Evolutionary conservation across 2,888 invertebrate species (phyloP).

Genomic region (Campaea margaritaria): DNA sequence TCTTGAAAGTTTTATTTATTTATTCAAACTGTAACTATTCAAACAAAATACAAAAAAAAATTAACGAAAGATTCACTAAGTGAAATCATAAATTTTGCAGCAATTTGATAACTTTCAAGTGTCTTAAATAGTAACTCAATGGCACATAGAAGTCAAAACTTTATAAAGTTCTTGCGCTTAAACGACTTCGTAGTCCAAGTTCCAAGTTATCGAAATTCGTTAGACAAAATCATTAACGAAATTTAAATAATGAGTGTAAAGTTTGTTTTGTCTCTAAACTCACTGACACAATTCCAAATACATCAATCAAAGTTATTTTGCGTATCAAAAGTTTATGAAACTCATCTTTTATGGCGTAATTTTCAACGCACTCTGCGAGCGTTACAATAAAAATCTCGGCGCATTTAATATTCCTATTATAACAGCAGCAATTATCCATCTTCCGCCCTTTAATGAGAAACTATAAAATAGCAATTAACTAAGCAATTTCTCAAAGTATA

Average conservation of each 20-base stretch:
- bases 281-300: not conserved
- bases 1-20: too few relatives aligned
- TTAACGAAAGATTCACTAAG: not conserved
- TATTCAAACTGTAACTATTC: too few relatives aligned
- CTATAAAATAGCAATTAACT: constrained; percentile 59
- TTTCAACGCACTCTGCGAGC: constrained; percentile 26
- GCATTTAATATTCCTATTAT: constrained; percentile 42
- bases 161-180: constrained; percentile 33
- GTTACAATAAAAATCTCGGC: constrained; percentile 40
- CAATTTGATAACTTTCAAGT: constrained; percentile 22
- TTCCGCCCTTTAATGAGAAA: constrained; percentile 56
- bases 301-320: not conserved
- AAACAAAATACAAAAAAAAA: too few relatives aligned
- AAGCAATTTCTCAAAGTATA: constrained; percentile 51
- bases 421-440: constrained; percentile 48
- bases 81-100: not conserved
- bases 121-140: constrained; percentile 39
- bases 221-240: constrained; percentile 36
- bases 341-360: constrained; percentile 20
- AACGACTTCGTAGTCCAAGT: constrained; percentile 32
- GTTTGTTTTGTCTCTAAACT: constrained; percentile 1
- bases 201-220: constrained; percentile 35
- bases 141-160: constrained; percentile 33
- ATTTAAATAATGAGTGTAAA: constrained; percentile 15
- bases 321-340: constrained; percentile 8